These are phyloP conservation scores for Cacoxenus indagator DNA, from an alignment of 2,888 invertebrate genomes.

Conservation along the genomic window DNA sequence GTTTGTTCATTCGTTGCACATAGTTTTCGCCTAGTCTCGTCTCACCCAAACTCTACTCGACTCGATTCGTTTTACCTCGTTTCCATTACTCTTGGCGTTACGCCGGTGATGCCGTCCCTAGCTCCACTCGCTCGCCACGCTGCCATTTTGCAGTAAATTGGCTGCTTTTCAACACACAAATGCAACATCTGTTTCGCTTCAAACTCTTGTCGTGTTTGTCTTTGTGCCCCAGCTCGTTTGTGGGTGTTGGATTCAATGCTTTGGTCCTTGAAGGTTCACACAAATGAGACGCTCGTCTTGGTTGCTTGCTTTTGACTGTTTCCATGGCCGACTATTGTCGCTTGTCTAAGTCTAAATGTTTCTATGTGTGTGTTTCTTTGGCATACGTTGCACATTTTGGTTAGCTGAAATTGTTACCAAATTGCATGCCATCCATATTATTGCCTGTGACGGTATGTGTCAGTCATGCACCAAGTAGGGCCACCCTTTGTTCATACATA, in stretches of 20 bases:
- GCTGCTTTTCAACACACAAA: constrained; percentile 66
- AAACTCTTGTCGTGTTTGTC: constrained; percentile 41
- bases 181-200: constrained; percentile 62
- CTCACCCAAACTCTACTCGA: constrained; percentile 13
- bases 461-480: no score
- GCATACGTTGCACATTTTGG: constrained; percentile 21
- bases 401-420: constrained; percentile 20
- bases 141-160: constrained; percentile 54
- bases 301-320: background rate
- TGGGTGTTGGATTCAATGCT: constrained; percentile 36
- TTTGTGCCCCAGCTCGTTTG: constrained; percentile 38
- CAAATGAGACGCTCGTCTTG: background rate
- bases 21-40: constrained; percentile 22
- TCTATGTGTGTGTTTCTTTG: background rate
- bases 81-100: background rate
- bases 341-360: background rate
- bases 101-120: no score
- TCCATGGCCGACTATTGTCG: background rate
- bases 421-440: constrained; percentile 20
- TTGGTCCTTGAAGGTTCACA: background rate
- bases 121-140: background rate
- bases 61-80: background rate
- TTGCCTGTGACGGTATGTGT: background rate
- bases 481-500: background rate
- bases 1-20: constrained; percentile 48